phyloP scores from a whole-genome alignment of 2,888 invertebrate species.

The Drosophila acutilabella region DNA sequence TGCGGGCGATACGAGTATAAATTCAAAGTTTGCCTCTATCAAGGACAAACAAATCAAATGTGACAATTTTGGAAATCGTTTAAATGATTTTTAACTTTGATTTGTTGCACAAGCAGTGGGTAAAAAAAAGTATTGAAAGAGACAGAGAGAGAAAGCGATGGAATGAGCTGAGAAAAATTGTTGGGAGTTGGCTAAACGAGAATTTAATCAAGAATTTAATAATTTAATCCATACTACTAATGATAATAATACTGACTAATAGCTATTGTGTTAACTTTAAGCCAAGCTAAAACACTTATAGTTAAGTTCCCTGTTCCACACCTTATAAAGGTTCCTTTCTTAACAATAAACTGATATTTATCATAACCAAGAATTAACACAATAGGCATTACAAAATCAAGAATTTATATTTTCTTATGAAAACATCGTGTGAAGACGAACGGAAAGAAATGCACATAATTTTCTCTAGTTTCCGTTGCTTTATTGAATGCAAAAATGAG shows the following conservation, averaged over 20 bases:
- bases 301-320: no score
- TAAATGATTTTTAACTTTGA: constrained; percentile 72
- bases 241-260: no score
- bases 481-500: constrained; percentile 30
- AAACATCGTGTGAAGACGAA: constrained; percentile 17
- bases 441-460: constrained; percentile 55
- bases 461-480: constrained; percentile 53
- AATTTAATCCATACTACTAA: neutral
- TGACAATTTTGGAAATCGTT: constrained; percentile 68
- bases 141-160: neutral
- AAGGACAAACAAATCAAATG: constrained; percentile 80
- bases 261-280: no score
- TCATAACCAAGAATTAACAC: constrained; percentile 9
- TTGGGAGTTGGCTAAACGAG: neutral
- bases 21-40: constrained; percentile 67
- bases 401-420: constrained; percentile 12
- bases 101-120: constrained; percentile 42
- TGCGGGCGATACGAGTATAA: constrained; percentile 55
- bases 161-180: neutral
- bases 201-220: constrained; percentile 24
- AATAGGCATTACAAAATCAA: constrained; percentile 33
- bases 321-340: neutral
- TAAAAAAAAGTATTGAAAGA: neutral
- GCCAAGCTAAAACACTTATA: no score
- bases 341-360: constrained; percentile 1